Evolutionary conservation across 2,113 vertebrate species (phyloP).

Genomic region (Saccopteryx bilineata): DNA sequence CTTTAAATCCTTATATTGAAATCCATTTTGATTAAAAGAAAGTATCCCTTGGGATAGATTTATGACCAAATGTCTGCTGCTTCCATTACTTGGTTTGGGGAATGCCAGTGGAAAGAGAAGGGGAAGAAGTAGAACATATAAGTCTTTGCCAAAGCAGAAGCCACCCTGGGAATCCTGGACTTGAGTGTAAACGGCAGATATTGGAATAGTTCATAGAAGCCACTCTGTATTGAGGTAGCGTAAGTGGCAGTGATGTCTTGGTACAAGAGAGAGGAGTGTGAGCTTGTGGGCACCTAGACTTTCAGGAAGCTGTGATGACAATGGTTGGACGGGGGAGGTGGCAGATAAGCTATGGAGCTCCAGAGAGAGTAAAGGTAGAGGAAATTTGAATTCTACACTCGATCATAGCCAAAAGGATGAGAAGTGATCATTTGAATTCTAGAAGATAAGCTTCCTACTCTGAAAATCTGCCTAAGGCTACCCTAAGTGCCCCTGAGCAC

Average conservation of each 20-base stretch:
- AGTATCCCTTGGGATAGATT: neutral
- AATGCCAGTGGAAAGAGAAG: neutral
- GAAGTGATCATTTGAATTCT: neutral
- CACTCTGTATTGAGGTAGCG: neutral
- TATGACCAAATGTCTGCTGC: neutral
- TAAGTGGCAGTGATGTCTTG: neutral
- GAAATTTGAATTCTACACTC: neutral
- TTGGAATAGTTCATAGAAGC: neutral
- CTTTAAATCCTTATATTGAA: neutral
- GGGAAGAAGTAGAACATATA: neutral
- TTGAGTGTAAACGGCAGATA: neutral
- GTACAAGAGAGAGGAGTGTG: neutral
- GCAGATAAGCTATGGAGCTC: neutral
- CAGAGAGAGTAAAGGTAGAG: neutral
- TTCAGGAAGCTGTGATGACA: neutral
- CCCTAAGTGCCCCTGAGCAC: neutral
- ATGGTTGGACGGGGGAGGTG: no score
- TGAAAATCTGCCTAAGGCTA: neutral
- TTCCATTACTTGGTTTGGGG: neutral
- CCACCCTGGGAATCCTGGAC: neutral
- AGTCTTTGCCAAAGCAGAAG: neutral
- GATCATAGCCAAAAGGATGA: neutral
- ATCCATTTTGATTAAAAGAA: slow-evolving; percentile 5
- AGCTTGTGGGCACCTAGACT: neutral
- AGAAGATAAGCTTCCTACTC: slow-evolving; percentile 8